A percentile compares a stretch with the other conserved stretches of the same genome.
Evolutionary conservation across 2,113 vertebrate species (phyloP).

Genomic region (Rhagologus leucostigma): DNA sequence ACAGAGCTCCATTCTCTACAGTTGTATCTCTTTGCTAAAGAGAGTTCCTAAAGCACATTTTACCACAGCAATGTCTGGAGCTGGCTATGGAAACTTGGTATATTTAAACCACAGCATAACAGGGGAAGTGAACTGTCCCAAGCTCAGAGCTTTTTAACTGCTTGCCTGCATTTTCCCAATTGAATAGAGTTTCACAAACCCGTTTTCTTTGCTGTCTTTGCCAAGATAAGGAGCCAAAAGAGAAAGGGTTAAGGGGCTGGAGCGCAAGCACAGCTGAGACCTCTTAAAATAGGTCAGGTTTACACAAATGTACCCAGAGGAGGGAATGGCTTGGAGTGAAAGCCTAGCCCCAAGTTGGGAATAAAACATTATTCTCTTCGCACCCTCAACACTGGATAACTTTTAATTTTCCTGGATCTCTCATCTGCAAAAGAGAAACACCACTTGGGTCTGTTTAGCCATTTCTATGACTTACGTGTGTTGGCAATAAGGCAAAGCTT

Average conservation of each 20-base stretch:
- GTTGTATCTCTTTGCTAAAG: not conserved
- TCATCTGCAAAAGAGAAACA: not conserved
- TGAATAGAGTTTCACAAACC: not conserved
- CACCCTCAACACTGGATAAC: not conserved
- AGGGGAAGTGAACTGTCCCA: not conserved
- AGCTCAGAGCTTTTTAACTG: not conserved
- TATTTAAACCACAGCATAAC: not conserved
- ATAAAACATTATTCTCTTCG: not conserved
- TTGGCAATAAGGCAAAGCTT: not conserved
- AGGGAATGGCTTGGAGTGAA: not conserved
- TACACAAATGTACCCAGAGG: not conserved
- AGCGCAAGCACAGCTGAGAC: slow-evolving; percentile 19
- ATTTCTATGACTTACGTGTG: not conserved
- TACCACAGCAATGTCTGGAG: not conserved
- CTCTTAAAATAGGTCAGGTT: slow-evolving; percentile 18
- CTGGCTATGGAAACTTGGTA: slow-evolving; percentile 8
- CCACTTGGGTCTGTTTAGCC: not conserved
- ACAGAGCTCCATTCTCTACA: not conserved
- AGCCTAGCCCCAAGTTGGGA: not conserved
- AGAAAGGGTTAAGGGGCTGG: slow-evolving; percentile 21
- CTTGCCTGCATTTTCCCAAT: not conserved
- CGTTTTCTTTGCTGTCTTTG: not conserved
- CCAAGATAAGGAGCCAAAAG: not conserved
- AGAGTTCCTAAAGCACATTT: not conserved
- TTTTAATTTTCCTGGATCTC: not conserved